phyloP scores from a whole-genome alignment of 2,888 invertebrate genomes.

The Sarcophaga subvicina region DNA sequence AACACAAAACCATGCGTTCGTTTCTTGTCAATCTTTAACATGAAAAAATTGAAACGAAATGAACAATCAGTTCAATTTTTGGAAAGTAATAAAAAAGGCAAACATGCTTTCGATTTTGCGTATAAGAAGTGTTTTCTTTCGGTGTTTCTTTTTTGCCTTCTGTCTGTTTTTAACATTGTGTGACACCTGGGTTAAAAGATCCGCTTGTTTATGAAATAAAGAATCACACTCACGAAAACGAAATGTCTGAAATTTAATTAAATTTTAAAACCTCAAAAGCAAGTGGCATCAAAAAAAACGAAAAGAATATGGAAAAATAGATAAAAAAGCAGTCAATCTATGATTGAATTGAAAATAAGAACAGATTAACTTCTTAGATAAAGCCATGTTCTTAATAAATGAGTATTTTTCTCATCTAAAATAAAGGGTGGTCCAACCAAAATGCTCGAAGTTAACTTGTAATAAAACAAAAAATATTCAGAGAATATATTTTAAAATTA shows the following conservation, averaged over 20 bases:
- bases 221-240: not conserved
- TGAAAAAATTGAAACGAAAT: not conserved
- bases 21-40: too few species aligned
- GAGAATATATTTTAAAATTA: too few species aligned
- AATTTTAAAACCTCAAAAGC: slow-evolving; percentile 28
- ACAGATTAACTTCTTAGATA: too few species aligned
- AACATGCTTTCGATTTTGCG: not conserved
- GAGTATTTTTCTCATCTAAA: too few species aligned
- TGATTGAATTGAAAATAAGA: slow-evolving; percentile 42
- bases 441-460: too few species aligned
- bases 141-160: not conserved
- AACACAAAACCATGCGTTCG: too few species aligned
- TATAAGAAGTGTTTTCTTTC: not conserved
- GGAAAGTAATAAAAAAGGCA: not conserved
- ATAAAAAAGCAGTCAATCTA: slow-evolving; percentile 15
- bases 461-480: too few species aligned
- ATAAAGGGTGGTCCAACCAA: too few species aligned
- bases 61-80: slow-evolving; percentile 18
- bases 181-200: slow-evolving; percentile 10
- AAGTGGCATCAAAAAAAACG: not conserved
- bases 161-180: not conserved
- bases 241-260: slow-evolving; percentile 50
- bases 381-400: too few species aligned
- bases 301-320: slow-evolving; percentile 15
- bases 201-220: not conserved